A percentile compares a stretch with the other conserved stretches of the same genome.
Conservation (phyloP, 2,797 vertebrate genomes). For the Lutjanus campechanus region DNA sequence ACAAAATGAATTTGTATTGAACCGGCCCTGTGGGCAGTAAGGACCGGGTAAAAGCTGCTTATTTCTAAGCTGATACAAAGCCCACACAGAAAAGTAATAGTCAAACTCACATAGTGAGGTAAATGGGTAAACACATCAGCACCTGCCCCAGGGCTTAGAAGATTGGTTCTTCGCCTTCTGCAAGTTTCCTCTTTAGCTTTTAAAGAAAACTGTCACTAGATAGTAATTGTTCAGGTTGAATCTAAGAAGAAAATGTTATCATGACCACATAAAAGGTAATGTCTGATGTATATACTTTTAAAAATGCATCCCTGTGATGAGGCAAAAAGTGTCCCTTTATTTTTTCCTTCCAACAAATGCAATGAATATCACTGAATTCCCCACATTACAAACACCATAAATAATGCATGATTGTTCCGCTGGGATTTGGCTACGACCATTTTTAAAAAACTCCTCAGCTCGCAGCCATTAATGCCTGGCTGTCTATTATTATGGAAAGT, state of each 20-base stretch:
- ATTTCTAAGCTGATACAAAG: conserved; percentile 65
- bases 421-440: conserved; percentile 22
- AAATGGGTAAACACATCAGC: conserved; percentile 65
- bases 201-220: conserved; percentile 21
- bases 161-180: conserved; percentile 36
- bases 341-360: conserved; percentile 1
- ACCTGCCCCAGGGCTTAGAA: conserved; percentile 22
- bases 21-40: conserved; percentile 60
- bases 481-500: conserved; percentile 44
- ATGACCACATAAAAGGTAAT: background rate
- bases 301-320: background rate
- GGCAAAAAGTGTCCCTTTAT: background rate
- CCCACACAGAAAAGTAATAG: conserved; percentile 68
- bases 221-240: background rate
- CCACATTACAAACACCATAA: conserved; percentile 27
- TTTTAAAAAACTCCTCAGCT: conserved; percentile 36
- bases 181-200: conserved; percentile 34
- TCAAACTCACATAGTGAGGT: conserved; percentile 47
- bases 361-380: background rate
- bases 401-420: conserved; percentile 34
- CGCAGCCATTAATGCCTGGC: conserved; percentile 28
- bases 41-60: conserved; percentile 51
- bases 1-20: conserved; percentile 77
- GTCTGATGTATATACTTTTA: background rate
- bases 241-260: background rate